Base-by-base conservation (phyloP, 2,113 vertebrate species). In the Sceloporus tristichus region DNA sequence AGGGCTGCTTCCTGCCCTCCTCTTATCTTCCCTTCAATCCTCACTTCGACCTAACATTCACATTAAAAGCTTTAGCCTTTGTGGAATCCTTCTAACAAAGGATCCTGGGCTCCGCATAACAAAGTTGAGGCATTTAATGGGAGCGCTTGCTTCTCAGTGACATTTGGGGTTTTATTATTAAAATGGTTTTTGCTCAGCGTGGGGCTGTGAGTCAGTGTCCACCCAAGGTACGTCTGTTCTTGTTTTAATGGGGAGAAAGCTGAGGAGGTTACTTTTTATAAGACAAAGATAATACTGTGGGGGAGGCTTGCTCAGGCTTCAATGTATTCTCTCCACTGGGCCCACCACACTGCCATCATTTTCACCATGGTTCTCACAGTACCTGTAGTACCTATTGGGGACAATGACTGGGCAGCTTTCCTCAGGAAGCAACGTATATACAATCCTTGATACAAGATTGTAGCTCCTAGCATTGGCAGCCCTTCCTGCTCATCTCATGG, bases 191-290 rank as follows among this genome's bases (percentile, higher is more conserved):
- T n/a, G 66, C 79, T 92, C 82, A 74, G 92, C 65, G 23, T 21
- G 82, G 5, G 82, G 86, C 79, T 90, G 48, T 0, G 88, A 90
- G 91, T 82, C 85, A 84, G 86, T 86, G 79, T 0, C 0, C 62
- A 56, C 88, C 90, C 78, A 85, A 91, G 74, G 87, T 21, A 21
- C 87, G 79, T 87, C 23, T 23, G 66, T 90, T 70, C 29, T 0
- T 34, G 53, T 29, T 77, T 59, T 84, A 74, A 54, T 38, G 70
- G 84, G 86, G 59, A 66, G 89, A 84, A 38, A 82, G 85, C 48
- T 76, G 8, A 34, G 66, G 91, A 54, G 76, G 82, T 91, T 85
- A 84, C 48, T 91, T 90, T 91, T 83, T 80, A 65, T 38, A 91
- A 90, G 11, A 25, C 56, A 77, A 25, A 62, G 71, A 29, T 18